Evolutionary conservation across 2,888 invertebrate genomes (phyloP).

Genomic region (Rotaria macrura): DNA sequence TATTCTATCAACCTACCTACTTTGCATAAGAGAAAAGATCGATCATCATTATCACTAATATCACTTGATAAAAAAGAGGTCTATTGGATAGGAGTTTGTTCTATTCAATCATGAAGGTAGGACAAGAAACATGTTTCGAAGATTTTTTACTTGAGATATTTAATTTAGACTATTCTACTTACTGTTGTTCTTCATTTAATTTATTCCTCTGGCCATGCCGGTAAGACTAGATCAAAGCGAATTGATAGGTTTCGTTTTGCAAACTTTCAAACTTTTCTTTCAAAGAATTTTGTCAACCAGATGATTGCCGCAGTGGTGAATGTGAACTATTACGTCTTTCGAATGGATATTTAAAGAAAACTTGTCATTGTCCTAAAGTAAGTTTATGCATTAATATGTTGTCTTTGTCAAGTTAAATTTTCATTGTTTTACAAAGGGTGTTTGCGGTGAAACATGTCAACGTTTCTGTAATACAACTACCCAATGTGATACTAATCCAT

Average conservation of each 20-base stretch:
- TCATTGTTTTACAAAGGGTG: background rate
- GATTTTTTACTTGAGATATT: background rate
- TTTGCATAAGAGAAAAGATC: constrained; percentile 1
- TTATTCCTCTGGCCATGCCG: background rate
- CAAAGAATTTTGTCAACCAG: background rate
- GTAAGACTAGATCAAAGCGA: background rate
- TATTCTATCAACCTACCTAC: background rate
- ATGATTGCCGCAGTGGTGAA: constrained; percentile 5
- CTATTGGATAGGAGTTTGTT: background rate
- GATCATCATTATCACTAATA: background rate
- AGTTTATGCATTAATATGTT: no score
- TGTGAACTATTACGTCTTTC: background rate
- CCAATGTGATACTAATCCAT: background rate
- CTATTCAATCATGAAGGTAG: background rate
- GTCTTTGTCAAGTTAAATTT: background rate
- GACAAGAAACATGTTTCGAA: background rate
- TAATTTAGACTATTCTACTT: background rate
- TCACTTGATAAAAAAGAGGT: background rate
- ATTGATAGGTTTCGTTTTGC: background rate
- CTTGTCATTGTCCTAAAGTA: background rate
- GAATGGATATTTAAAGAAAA: background rate
- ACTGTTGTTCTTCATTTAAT: background rate
- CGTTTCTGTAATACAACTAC: constrained; percentile 13
- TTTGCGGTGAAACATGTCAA: constrained; percentile 2
- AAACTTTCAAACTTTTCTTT: no score